Evolutionary conservation across 23 tunicate species (phyloP).

Genomic region (Aplidium turbinatum): DNA sequence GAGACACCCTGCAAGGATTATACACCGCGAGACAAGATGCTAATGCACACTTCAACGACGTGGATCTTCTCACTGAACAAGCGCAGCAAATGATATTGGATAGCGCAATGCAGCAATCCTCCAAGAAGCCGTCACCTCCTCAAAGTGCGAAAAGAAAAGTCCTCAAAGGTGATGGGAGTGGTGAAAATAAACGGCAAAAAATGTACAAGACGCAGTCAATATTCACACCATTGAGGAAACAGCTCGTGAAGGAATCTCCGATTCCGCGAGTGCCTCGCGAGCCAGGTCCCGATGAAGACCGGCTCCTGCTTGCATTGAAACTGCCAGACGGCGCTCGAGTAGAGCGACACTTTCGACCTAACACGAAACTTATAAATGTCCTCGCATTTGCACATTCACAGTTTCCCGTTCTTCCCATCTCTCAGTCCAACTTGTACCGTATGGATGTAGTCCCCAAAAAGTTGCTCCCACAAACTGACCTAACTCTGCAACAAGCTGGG

Average conservation of each 20-base stretch:
- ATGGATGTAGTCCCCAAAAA: constrained; percentile 71
- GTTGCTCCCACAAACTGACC: constrained; percentile 28
- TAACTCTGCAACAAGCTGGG: constrained; percentile 34
- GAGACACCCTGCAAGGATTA: not conserved
- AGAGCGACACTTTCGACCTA: constrained; percentile 64
- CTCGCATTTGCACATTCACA: constrained; percentile 59
- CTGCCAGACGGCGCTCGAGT: constrained; percentile 86
- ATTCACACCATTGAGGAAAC: constrained; percentile 16
- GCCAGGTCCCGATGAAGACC: constrained; percentile 58
- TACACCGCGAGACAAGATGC: not conserved
- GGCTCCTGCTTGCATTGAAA: constrained; percentile 68
- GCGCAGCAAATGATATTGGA: constrained; percentile 87
- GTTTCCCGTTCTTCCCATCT: constrained; percentile 27
- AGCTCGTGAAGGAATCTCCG: not conserved
- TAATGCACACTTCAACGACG: constrained; percentile 34
- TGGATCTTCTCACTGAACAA: constrained; percentile 62
- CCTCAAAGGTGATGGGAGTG: not conserved
- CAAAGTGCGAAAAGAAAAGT: constrained; percentile 31
- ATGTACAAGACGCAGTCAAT: constrained; percentile 54
- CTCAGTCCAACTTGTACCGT: constrained; percentile 50
- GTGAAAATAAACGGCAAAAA: constrained; percentile 33
- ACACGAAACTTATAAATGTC: constrained; percentile 26
- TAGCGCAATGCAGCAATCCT: constrained; percentile 23
- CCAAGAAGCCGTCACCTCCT: constrained; percentile 28
- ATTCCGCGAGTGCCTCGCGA: constrained; percentile 43